Percentiles rank a stretch among this genome's conserved stretches.
Evolutionary conservation across 2,888 invertebrate species (phyloP).

Genomic region (Xestoiulus laeticollis): DNA sequence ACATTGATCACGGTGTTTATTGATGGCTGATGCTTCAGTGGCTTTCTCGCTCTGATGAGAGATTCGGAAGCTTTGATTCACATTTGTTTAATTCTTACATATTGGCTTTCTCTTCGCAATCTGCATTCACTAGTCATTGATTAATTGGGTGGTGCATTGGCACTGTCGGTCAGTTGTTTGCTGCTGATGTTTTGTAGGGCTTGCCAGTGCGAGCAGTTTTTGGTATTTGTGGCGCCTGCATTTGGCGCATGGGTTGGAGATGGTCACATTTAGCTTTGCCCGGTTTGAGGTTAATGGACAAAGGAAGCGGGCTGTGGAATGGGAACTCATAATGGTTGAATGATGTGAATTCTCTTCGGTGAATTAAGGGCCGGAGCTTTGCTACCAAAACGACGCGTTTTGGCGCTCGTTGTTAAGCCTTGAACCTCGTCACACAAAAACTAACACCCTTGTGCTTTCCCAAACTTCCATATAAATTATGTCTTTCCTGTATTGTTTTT

Average conservation of each 20-base stretch:
- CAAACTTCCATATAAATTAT: background rate
- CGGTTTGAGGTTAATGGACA: background rate
- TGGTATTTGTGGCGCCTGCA: background rate
- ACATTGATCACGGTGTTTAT: background rate
- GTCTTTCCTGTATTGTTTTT: conserved; percentile 12
- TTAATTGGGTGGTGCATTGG: background rate
- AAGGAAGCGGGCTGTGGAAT: conserved; percentile 21
- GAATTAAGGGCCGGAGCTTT: background rate
- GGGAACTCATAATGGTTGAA: conserved; percentile 29
- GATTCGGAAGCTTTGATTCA: conserved; percentile 16
- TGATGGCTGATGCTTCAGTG: background rate
- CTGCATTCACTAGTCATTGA: background rate
- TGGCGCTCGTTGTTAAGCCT: conserved; percentile 10
- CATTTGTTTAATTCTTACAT: background rate
- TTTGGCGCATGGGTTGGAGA: background rate
- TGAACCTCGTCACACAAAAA: background rate
- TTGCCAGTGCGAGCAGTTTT: background rate
- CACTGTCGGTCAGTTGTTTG: background rate
- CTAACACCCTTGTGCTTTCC: conserved; percentile 24
- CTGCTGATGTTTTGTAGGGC: background rate
- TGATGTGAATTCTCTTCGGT: background rate
- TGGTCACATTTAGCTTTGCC: background rate
- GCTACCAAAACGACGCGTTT: background rate
- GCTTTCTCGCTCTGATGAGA: background rate
- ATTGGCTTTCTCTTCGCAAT: background rate